Base-by-base conservation (phyloP, 2,113 vertebrate genomes). In the Potamarius usumacintae region DNA sequence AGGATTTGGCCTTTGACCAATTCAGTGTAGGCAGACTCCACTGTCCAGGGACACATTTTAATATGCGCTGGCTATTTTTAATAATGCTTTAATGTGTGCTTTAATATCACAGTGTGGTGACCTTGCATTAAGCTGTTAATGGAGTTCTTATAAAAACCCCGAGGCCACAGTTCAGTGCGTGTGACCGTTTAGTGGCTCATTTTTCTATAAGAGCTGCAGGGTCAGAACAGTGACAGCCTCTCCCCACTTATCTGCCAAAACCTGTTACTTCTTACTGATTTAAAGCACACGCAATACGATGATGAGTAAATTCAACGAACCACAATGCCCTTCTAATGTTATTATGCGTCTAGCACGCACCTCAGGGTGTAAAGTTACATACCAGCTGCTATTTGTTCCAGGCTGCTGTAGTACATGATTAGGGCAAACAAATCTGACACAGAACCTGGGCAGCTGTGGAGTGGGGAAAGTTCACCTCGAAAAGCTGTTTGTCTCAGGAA, bases 321-420 rank as follows among this genome's bases (percentile, higher is more conserved):
- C 55, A 78, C 86, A 69, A 85, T 62, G 50, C 81, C 60, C 72
- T 83, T 62, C 71, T 85, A 72, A 82, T 74, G 81, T 82, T 81
- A 86, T 89, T 85, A 89, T 14, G n/a, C 58, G 34, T 67, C 74
- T 30, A 80, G 84, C 65, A 74, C 80, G n/a, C 74, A 55, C 85
- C 65, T 79, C 76, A 27, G 86, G 88, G 88, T 86, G 86, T 91
- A 84, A 86, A 84, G 85, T 90, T 89, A 89, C 88, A 74, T 72
- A 76, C 89, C 86, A 87, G 85, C 87, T 34, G 22, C 85, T 86
- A 86, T 90, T 89, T 92, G 90, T 90, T 91, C 88, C 86, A 74
- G n/a, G 74, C 74, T 71, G 62, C 60, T 76, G 86, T 89, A 90
- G 65, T 50, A 69, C 88, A 92, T 88, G 88, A 88, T 53, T 69